Percentiles rank a stretch among this genome's conserved stretches.
Evolutionary conservation across 2,113 vertebrate genomes (phyloP).

Genomic region (Gila orcuttii): DNA sequence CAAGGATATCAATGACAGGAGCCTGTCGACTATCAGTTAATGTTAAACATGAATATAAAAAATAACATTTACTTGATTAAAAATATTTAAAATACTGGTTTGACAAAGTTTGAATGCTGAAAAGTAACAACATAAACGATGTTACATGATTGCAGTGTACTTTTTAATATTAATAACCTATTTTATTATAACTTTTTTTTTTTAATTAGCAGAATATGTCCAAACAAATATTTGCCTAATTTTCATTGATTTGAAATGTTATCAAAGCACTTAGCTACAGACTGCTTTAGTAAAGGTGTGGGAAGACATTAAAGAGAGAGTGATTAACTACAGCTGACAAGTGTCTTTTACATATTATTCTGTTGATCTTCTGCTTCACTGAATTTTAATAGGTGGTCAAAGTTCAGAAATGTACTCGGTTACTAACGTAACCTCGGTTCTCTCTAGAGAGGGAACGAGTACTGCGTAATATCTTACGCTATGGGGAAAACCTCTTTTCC

Average conservation of each 20-base stretch:
- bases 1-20: slow-evolving; percentile 39
- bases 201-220: not conserved
- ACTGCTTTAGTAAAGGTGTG: not conserved
- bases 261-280: not conserved
- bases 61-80: not conserved
- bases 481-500: too few relatives aligned
- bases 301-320: not conserved
- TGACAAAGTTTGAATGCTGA: not conserved
- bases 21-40: not conserved
- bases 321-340: not conserved
- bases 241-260: not conserved
- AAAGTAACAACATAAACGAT: not conserved
- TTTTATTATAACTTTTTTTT: not conserved
- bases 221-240: not conserved
- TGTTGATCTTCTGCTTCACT: not conserved
- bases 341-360: not conserved
- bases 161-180: not conserved
- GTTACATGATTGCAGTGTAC: not conserved
- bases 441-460: too few relatives aligned
- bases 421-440: too few relatives aligned
- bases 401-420: too few relatives aligned
- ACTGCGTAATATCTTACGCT: too few relatives aligned
- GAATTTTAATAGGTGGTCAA: not conserved
- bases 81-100: not conserved
- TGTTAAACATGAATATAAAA: not conserved